phyloP scores from a whole-genome alignment of 2,888 invertebrate species.

The Altica lythri region DNA sequence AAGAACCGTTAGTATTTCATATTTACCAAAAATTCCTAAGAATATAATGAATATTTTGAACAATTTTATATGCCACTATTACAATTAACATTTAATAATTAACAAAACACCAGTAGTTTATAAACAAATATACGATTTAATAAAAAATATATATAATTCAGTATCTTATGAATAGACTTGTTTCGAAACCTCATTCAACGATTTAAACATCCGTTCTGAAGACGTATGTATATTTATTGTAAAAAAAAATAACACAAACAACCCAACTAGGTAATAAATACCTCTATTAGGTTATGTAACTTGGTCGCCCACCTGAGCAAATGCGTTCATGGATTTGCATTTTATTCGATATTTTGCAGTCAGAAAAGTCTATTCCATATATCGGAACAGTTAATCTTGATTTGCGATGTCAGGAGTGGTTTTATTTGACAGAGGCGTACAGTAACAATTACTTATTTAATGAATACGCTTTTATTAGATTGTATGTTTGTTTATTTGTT shows the following conservation, averaged over 20 bases:
- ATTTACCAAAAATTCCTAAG: too few relatives aligned
- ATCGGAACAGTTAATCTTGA: slow-evolving; percentile 29
- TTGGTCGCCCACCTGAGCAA: slow-evolving; percentile 27
- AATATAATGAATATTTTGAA: too few relatives aligned
- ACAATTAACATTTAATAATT: too few relatives aligned
- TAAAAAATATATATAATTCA: too few relatives aligned
- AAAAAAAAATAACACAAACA: slow-evolving; percentile 11
- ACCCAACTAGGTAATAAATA: slow-evolving; percentile 21
- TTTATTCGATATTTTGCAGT: slow-evolving; percentile 26
- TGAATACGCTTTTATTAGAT: too few relatives aligned
- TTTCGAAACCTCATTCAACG: too few relatives aligned
- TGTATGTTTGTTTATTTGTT: too few relatives aligned
- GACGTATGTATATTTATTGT: slow-evolving; percentile 12
- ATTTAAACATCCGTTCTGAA: slow-evolving; percentile 18
- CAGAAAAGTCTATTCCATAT: slow-evolving; percentile 15
- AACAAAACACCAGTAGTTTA: too few relatives aligned
- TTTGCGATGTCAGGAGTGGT: slow-evolving; percentile 26
- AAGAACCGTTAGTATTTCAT: too few relatives aligned
- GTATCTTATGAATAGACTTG: too few relatives aligned
- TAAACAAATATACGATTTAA: too few relatives aligned
- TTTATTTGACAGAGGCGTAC: slow-evolving; percentile 11
- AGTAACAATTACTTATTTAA: background rate
- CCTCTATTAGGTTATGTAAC: slow-evolving; percentile 24
- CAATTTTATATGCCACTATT: too few relatives aligned
- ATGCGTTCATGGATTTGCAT: slow-evolving; percentile 22